Evolutionary conservation across 2,888 invertebrate genomes (phyloP).

Genomic region (Smittia aterrima): DNA sequence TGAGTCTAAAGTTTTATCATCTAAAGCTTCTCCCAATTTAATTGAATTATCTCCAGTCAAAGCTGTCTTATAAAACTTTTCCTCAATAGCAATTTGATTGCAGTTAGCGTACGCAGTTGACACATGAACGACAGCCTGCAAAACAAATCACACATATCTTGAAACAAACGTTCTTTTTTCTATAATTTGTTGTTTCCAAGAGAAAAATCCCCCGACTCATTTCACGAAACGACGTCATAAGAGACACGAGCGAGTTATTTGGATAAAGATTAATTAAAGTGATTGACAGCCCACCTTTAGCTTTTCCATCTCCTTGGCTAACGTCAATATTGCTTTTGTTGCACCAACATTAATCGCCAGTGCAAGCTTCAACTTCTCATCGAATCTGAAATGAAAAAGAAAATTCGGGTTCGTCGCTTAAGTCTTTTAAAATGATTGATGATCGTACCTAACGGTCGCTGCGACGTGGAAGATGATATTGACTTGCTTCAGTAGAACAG

Average conservation of each 20-base stretch:
- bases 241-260: not conserved
- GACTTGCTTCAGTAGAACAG: constrained; percentile 48
- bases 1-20: constrained; percentile 49
- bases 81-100: constrained; percentile 50
- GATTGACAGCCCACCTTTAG: constrained; percentile 56
- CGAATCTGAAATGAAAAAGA: constrained; percentile 56
- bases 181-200: not conserved
- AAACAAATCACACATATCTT: constrained; percentile 35
- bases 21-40: constrained; percentile 48
- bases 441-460: constrained; percentile 67
- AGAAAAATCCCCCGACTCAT: not conserved
- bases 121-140: constrained; percentile 61
- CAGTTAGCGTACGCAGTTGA: constrained; percentile 71
- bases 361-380: constrained; percentile 67
- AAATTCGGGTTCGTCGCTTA: constrained; percentile 46
- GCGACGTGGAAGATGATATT: constrained; percentile 81
- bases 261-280: not conserved
- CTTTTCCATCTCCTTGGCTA: constrained; percentile 63
- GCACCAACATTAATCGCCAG: constrained; percentile 68
- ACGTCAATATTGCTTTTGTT: constrained; percentile 61
- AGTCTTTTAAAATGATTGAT: constrained; percentile 19
- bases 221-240: not conserved
- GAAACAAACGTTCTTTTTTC: not conserved
- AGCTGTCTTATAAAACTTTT: constrained; percentile 52
- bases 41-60: constrained; percentile 50